Evolutionary conservation across 2,797 vertebrate genomes (phyloP).

Genomic region (Liparis tanakae): DNA sequence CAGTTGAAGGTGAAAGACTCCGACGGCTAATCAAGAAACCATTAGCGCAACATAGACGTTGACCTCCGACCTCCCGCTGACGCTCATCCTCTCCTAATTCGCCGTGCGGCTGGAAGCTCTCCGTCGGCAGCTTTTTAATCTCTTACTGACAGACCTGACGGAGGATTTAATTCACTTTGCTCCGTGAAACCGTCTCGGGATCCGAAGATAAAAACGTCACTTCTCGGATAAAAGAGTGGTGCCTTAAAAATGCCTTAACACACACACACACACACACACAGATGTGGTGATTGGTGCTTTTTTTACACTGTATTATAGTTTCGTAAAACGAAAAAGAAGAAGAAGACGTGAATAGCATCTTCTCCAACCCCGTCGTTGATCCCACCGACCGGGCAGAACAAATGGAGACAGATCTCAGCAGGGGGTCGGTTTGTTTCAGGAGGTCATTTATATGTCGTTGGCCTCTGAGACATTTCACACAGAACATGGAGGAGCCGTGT

Average conservation of each 20-base stretch:
- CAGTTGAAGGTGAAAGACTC: slow-evolving; percentile 25
- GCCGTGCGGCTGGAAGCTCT: slow-evolving; percentile 1
- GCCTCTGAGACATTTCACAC: slow-evolving; percentile 27
- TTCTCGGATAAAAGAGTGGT: not conserved
- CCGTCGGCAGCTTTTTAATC: slow-evolving; percentile 15
- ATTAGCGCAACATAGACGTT: not conserved
- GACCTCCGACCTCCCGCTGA: slow-evolving; percentile 1
- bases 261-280: too few relatives aligned
- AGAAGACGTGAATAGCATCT: slow-evolving; percentile 21
- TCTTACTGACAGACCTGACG: not conserved
- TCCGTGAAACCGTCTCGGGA: not conserved
- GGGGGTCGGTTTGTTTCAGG: slow-evolving; percentile 33
- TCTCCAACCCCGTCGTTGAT: slow-evolving; percentile 41
- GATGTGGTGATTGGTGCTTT: too few relatives aligned
- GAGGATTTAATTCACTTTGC: not conserved
- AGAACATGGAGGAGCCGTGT: too few relatives aligned
- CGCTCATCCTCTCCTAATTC: slow-evolving; percentile 4
- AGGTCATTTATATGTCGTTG: slow-evolving; percentile 45
- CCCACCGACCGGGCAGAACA: slow-evolving; percentile 32
- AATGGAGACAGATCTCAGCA: slow-evolving; percentile 34
- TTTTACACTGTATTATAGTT: slow-evolving; percentile 4
- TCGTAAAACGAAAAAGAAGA: too few relatives aligned
- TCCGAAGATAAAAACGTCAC: not conserved
- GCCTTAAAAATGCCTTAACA: slow-evolving; percentile 12
- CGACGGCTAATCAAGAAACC: not conserved